Percentiles rank a stretch among this genome's conserved stretches.
Evolutionary conservation across 2,113 vertebrate species (phyloP).

Genomic region (Fukomys damarensis): DNA sequence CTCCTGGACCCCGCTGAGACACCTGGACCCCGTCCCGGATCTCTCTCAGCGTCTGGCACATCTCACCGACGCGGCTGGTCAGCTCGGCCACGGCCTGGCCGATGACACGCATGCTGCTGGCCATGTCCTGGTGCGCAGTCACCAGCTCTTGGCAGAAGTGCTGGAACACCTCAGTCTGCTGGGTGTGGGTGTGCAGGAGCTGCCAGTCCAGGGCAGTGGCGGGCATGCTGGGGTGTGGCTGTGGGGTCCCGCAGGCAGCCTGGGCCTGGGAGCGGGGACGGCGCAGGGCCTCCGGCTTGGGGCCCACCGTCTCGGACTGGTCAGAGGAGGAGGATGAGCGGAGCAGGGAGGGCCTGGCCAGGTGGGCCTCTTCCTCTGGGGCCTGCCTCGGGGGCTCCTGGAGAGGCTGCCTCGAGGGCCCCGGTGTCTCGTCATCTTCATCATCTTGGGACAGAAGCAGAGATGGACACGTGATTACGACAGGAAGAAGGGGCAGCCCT

Average conservation of each 20-base stretch:
- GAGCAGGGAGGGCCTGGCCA: conserved; percentile 78
- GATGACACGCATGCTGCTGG: conserved; percentile 82
- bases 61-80: conserved; percentile 80
- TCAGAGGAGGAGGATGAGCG: conserved; percentile 78
- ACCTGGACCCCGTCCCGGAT: conserved; percentile 84
- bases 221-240: conserved; percentile 51
- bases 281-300: conserved; percentile 80
- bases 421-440: conserved; percentile 83
- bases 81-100: conserved; percentile 85
- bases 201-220: conserved; percentile 80
- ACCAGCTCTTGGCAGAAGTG: conserved; percentile 87
- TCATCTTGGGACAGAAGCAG: conserved; percentile 86
- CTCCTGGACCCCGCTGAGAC: conserved; percentile 56
- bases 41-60: conserved; percentile 85
- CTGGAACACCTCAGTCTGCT: conserved; percentile 85
- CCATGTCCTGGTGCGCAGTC: conserved; percentile 85
- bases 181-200: conserved; percentile 80
- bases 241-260: conserved; percentile 78
- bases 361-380: conserved; percentile 68
- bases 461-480: conserved; percentile 76
- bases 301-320: conserved; percentile 71
- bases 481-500: neutral
- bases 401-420: conserved; percentile 80
- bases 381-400: conserved; percentile 71
- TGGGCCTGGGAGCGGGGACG: conserved; percentile 22